Base-by-base conservation (phyloP, 2,113 vertebrate species). In the Garra rufa region DNA sequence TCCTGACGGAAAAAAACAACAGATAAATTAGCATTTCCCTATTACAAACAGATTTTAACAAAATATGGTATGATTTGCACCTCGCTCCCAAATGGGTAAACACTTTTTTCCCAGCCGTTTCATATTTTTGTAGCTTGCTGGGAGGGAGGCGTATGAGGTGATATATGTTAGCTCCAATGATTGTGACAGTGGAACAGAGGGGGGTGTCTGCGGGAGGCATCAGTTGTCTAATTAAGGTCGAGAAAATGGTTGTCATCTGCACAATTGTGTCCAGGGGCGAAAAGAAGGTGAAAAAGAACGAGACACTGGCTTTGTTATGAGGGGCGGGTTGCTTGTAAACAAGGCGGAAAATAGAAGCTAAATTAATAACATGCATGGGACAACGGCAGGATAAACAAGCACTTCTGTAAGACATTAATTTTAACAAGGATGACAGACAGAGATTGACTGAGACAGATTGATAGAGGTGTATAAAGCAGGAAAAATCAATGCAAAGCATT, bases 181-280 rank as follows among this genome's bases (percentile, higher is more conserved):
- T 26, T 59, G 46, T 65, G 63, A 83, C 69, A 75, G 57, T 50
- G 30, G 26, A 28, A 77, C 81, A 57, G 30, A 67, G 26, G 34
- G 34, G 21, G 71, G 4, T 17, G 57, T 41, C 24, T 85, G 75
- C 4, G 6, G 41, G 73, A 76, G 50, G 43, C 30, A 77, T 65
- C 75, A 67, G 55, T 61, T 61, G 74, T 78, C 83, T 87, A 85
- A 85, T 87, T 73, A 85, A 83, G 34, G 44, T 73, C 17, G 78
- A 38, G 70, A 79, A 76, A 82, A 57, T 11, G 55, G 59, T 81
- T 48, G 34, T 79, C 46, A 78, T 85, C 41, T 50, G 63, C 59
- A 74, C 17, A 41, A 21, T 82, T 50, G 26, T 85, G 83, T 82
- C 76, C 74, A 28, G 19, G 4, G 55, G 63, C n/a, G 9, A 74